A percentile compares a stretch with the other conserved stretches of the same genome.
These are phyloP conservation scores for Machaerirhynchus nigripectus DNA, from an alignment of 2,113 vertebrate genomes.

Conservation along the genomic window DNA sequence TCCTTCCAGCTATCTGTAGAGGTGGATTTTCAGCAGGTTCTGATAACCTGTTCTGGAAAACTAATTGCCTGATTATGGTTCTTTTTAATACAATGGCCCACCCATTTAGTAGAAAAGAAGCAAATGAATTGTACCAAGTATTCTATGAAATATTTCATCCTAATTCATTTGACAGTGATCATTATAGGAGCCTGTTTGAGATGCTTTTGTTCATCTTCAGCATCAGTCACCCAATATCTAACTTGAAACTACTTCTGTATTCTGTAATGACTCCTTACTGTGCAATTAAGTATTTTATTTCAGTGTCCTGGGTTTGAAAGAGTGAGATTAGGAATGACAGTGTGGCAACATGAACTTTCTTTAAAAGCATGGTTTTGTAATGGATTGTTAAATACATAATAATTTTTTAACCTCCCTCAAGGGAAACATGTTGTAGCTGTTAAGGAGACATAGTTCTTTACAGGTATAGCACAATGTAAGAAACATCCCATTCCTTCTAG, in stretches of 20 bases:
- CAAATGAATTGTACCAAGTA: neutral
- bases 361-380: neutral
- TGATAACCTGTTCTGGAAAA: neutral
- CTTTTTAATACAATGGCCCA: neutral
- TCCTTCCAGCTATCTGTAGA: neutral
- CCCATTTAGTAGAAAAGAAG: neutral
- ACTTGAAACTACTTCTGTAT: neutral
- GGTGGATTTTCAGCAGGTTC: neutral
- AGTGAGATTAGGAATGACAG: neutral
- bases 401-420: neutral
- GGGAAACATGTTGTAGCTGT: neutral
- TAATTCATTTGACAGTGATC: neutral
- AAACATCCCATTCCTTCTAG: neutral
- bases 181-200: neutral
- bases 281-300: neutral
- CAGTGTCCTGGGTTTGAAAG: neutral
- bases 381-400: neutral
- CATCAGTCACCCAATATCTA: neutral
- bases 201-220: neutral
- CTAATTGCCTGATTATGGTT: neutral
- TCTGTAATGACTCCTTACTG: neutral
- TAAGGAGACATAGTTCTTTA: neutral
- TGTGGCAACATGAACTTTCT: neutral
- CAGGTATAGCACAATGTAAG: neutral
- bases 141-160: neutral